These are phyloP conservation scores for Argyrosomus regius DNA, from an alignment of 2,797 vertebrate species.

Conservation along the genomic window DNA sequence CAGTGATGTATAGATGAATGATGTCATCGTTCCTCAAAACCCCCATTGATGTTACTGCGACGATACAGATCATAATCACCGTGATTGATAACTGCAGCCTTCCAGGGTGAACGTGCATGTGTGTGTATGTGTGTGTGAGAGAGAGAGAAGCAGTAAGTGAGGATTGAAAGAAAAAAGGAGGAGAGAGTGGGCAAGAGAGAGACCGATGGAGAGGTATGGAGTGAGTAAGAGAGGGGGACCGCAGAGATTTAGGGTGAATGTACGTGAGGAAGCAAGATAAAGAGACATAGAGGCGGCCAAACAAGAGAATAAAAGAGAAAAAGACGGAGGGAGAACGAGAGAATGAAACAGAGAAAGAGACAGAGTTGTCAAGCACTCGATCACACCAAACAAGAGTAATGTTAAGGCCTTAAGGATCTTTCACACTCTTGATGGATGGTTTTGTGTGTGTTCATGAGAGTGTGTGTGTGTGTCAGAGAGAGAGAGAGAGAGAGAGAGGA, in stretches of 20 bases:
- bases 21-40: constrained; percentile 64
- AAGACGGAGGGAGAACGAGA: constrained; percentile 48
- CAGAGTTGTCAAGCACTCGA: constrained; percentile 71
- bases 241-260: constrained; percentile 69
- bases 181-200: constrained; percentile 7
- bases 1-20: constrained; percentile 59
- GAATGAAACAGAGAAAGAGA: constrained; percentile 60
- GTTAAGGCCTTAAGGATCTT: constrained; percentile 76
- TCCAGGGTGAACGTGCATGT: neutral
- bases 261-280: constrained; percentile 61
- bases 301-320: constrained; percentile 57
- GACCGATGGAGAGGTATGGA: constrained; percentile 27
- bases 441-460: constrained; percentile 37
- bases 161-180: constrained; percentile 28
- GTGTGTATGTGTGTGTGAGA: constrained; percentile 6
- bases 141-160: constrained; percentile 4
- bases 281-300: constrained; percentile 51
- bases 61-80: constrained; percentile 57
- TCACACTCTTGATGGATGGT: constrained; percentile 74
- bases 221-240: constrained; percentile 17
- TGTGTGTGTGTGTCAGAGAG: constrained; percentile 7
- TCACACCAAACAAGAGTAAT: constrained; percentile 80
- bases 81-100: constrained; percentile 60
- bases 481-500: neutral
- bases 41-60: constrained; percentile 45